Evolutionary conservation across 2,113 vertebrate genomes (phyloP), one percentile per base, ranked within the genome.

Genomic region (Acanthisitta chloris): DNA sequence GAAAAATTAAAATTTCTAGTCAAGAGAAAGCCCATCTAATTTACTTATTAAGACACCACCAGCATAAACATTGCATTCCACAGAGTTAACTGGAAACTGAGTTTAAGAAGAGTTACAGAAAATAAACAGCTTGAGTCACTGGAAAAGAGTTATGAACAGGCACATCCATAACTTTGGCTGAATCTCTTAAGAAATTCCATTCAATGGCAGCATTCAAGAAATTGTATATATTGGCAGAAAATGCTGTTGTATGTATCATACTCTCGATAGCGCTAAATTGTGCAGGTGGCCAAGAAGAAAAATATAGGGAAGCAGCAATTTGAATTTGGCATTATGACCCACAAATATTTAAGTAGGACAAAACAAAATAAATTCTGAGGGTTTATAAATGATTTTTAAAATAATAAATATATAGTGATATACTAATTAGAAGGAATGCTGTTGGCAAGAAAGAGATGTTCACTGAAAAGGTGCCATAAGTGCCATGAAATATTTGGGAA

Each of bases 221-320:
- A 73, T 8, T 29, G 17, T 55, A 51, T 33, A 18, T 46, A 65
- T 18, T 73, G 81, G 36, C 48, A 92, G 33, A 73, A 77, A 90
- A 42, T 1, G 8, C 10, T 61, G 28, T 17, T 65, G n/a, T 14
- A 52, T 13, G 4, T 48, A 73, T 52, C 31, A 62, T 24, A 65
- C 7, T 17, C 24, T 36, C 0, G 0, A 38, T 1, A 77, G 20
- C 3, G 1, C 46, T 62, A 51, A 65, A 62, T 65, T 51, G 52
- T 65, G 29, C n/a, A 72, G 57, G 12, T 19, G n/a, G 46, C 25
- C 55, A 88, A 51, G 8, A 87, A 77, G 19, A 64, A 83, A 71
- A 76, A 81, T 14, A 62, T 11, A 76, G 6, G 29, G 31, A 84
- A 83, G 54, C 2, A 59, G 10, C 2, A 1, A 38, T 58, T 46